These are phyloP conservation scores for Oscheius sp. DNA, from an alignment of 1,140 invertebrate species.

Conservation along the genomic window DNA sequence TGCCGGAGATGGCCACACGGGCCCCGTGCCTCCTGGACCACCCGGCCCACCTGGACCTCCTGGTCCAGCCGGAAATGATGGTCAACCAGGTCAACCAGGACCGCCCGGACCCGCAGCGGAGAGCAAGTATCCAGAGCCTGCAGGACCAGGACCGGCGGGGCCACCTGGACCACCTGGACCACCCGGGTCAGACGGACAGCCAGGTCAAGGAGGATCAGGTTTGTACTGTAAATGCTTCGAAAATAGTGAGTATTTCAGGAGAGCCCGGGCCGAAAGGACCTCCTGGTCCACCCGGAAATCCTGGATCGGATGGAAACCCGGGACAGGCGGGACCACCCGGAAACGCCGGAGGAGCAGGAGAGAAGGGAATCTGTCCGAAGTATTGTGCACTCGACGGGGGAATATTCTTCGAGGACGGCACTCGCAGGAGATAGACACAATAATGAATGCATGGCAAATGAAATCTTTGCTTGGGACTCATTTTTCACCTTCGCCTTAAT, in stretches of 20 bases:
- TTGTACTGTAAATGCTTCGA: constrained; percentile 5
- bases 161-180: constrained; percentile 19
- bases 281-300: constrained; percentile 16
- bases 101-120: neutral
- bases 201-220: constrained; percentile 5
- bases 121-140: constrained; percentile 2
- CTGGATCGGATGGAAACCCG: constrained; percentile 27
- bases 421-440: constrained; percentile 1
- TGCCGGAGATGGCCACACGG: neutral
- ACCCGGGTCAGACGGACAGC: no score
- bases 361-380: constrained; percentile 38
- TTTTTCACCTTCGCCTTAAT: no score
- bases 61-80: constrained; percentile 21
- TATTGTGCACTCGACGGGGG: constrained; percentile 41
- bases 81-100: constrained; percentile 22
- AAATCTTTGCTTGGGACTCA: no score
- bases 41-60: constrained; percentile 18
- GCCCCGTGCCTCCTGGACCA: constrained; percentile 3
- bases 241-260: no score
- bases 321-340: constrained; percentile 33
- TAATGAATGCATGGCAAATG: no score
- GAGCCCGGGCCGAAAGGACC: constrained; percentile 16
- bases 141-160: constrained; percentile 8
- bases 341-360: constrained; percentile 9
- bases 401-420: constrained; percentile 42